These are phyloP conservation scores for Probosciger aterrimus DNA, from an alignment of 2,113 vertebrate genomes.

Conservation along the genomic window DNA sequence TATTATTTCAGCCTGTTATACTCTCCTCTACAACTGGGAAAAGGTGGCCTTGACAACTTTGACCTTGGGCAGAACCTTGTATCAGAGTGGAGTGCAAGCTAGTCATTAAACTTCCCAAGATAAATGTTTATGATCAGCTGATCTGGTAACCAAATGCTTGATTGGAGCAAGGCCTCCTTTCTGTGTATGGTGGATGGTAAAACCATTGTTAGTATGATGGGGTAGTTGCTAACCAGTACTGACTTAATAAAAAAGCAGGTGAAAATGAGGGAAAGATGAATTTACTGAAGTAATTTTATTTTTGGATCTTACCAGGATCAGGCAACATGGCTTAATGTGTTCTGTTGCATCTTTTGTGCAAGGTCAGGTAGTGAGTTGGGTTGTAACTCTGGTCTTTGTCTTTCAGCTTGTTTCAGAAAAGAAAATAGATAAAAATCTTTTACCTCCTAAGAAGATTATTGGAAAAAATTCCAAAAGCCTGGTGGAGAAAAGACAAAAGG, in stretches of 20 bases:
- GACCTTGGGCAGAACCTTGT: not conserved
- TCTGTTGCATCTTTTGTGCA: not conserved
- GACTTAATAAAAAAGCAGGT: not conserved
- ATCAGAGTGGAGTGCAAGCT: not conserved
- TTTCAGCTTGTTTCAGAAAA: slow-evolving; percentile 87
- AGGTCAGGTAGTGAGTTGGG: not conserved
- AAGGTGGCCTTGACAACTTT: not conserved
- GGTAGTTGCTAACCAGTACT: not conserved
- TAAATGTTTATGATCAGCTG: not conserved
- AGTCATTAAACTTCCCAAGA: not conserved
- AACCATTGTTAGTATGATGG: not conserved
- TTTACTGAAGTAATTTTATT: not conserved
- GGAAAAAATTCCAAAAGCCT: slow-evolving; percentile 95
- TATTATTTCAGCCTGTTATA: not conserved
- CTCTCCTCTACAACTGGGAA: not conserved
- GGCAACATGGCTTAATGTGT: not conserved
- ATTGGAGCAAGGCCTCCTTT: not conserved
- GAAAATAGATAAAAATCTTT: slow-evolving; percentile 88
- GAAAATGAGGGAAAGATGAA: not conserved
- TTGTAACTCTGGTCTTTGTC: slow-evolving; percentile 23
- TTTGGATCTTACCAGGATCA: not conserved
- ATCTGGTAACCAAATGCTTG: not conserved
- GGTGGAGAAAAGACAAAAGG: slow-evolving; percentile 93
- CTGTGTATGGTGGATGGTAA: not conserved
- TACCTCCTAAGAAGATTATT: slow-evolving; percentile 96